These are phyloP conservation scores for Gryon sp. DNA, from an alignment of 1,140 invertebrate genomes.

Conservation along the genomic window DNA sequence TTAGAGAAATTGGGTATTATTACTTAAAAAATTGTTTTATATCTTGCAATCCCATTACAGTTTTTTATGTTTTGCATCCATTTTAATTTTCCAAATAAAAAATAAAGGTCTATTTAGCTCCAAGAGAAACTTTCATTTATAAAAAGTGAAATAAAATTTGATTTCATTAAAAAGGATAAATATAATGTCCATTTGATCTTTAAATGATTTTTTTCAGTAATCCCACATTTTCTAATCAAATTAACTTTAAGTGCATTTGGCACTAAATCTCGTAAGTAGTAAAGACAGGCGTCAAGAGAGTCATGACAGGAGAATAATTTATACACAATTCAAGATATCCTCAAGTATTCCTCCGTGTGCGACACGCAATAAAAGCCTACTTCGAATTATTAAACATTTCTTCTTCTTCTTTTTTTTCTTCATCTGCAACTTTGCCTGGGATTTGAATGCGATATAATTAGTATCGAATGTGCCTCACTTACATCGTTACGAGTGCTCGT, in stretches of 20 bases:
- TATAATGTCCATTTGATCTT: too few species aligned
- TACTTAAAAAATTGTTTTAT: too few species aligned
- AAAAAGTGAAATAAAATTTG: too few species aligned
- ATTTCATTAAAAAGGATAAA: too few species aligned
- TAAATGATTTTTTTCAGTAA: too few species aligned
- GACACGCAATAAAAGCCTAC: conserved; percentile 45
- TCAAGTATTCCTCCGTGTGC: conserved; percentile 36
- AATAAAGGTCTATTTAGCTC: too few species aligned
- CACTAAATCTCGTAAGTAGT: conserved; percentile 60
- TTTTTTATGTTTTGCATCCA: too few species aligned
- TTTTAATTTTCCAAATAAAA: too few species aligned
- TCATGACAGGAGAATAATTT: conserved; percentile 62
- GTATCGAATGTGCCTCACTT: conserved; percentile 37
- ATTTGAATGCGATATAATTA: conserved; percentile 46
- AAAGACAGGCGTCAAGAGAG: conserved; percentile 50
- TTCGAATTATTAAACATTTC: conserved; percentile 35
- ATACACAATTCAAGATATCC: conserved; percentile 57
- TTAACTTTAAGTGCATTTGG: conserved; percentile 64
- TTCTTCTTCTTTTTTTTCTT: too few species aligned
- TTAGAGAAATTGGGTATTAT: too few species aligned
- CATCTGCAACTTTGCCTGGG: conserved; percentile 1
- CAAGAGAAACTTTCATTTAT: too few species aligned
- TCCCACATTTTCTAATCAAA: conserved; percentile 67
- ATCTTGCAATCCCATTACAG: too few species aligned
- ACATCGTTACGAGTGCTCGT: conserved; percentile 30